These are phyloP conservation scores for Bovichtus diacanthus DNA, from an alignment of 2,797 vertebrate species.

Conservation along the genomic window DNA sequence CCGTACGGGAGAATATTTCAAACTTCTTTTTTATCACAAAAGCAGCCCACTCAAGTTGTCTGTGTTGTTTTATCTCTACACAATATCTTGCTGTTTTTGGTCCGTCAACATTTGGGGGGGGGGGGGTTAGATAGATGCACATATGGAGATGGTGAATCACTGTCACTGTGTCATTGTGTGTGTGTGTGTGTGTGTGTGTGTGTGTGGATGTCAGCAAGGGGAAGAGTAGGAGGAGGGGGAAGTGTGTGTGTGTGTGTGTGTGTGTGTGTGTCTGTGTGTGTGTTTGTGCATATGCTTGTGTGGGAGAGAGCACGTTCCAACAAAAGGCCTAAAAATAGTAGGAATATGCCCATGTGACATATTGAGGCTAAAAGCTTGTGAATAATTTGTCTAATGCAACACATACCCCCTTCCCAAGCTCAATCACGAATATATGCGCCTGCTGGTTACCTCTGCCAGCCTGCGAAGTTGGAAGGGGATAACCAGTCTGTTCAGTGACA, in stretches of 20 bases:
- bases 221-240: constrained; percentile 18
- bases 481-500: constrained; percentile 45
- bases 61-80: constrained; percentile 52
- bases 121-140: constrained; percentile 53
- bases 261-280: constrained; percentile 52
- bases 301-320: constrained; percentile 71
- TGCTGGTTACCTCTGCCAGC: constrained; percentile 64
- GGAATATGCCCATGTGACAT: constrained; percentile 80
- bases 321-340: constrained; percentile 84
- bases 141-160: constrained; percentile 69
- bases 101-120: constrained; percentile 31
- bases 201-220: constrained; percentile 36
- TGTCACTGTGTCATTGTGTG: constrained; percentile 50
- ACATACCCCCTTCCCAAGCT: constrained; percentile 58
- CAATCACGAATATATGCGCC: constrained; percentile 53
- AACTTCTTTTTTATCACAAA: constrained; percentile 46
- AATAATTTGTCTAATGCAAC: constrained; percentile 83
- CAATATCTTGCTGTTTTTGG: constrained; percentile 38
- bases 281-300: constrained; percentile 61
- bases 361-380: constrained; percentile 85
- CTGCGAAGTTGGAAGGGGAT: constrained; percentile 33
- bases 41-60: constrained; percentile 53
- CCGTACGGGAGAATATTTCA: constrained; percentile 35
- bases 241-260: constrained; percentile 47
- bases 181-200: constrained; percentile 9